phyloP scores from a whole-genome alignment of 1,140 invertebrate genomes.

The Drosophila pseudoobscura region DNA sequence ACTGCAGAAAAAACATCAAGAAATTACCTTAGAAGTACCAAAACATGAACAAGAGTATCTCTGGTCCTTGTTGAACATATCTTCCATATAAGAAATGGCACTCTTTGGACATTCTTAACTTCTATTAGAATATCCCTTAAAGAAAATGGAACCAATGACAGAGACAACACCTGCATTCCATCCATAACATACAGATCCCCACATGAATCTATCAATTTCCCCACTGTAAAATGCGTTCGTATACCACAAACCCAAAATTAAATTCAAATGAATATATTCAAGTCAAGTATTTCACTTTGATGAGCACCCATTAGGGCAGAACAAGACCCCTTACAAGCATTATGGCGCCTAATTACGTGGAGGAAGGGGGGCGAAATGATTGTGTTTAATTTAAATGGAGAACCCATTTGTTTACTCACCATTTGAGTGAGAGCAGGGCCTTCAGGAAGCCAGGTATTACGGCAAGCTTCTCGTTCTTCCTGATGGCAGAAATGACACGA shows the following conservation, averaged over 20 bases:
- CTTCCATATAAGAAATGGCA: too few relatives aligned
- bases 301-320: slow-evolving; percentile 30
- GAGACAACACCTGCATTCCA: too few relatives aligned
- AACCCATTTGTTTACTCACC: slow-evolving; percentile 84
- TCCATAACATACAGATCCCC: background rate
- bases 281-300: slow-evolving; percentile 29
- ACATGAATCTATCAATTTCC: background rate
- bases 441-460: slow-evolving; percentile 90
- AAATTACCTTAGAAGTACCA: too few relatives aligned
- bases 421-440: slow-evolving; percentile 87
- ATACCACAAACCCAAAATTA: slow-evolving; percentile 6
- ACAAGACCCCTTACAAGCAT: slow-evolving; percentile 39
- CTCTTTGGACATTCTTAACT: too few relatives aligned
- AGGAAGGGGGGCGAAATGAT: slow-evolving; percentile 29
- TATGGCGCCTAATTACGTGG: slow-evolving; percentile 49
- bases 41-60: too few relatives aligned
- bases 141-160: too few relatives aligned
- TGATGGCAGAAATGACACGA: slow-evolving; percentile 91
- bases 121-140: too few relatives aligned
- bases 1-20: too few relatives aligned
- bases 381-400: slow-evolving; percentile 29
- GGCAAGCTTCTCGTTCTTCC: slow-evolving; percentile 90
- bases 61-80: too few relatives aligned
- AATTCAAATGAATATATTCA: slow-evolving; percentile 45
- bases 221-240: background rate